Conservation (phyloP, 2,113 vertebrate species). For the Circaetus gallicus region DNA sequence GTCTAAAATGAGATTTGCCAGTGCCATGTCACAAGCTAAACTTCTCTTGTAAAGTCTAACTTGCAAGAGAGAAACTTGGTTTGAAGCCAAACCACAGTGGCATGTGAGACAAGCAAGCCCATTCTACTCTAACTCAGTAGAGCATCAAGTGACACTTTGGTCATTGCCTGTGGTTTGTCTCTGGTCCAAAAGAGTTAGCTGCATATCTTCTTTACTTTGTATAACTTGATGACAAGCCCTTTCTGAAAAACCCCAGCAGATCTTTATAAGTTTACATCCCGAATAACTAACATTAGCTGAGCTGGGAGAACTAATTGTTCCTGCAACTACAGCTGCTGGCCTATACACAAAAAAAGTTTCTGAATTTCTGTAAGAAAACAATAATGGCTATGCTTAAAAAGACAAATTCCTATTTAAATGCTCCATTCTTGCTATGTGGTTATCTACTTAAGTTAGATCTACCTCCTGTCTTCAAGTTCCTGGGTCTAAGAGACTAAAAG, state of each 20-base stretch:
- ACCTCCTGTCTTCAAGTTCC: neutral
- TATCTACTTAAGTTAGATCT: neutral
- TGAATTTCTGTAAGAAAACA: neutral
- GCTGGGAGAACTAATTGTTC: neutral
- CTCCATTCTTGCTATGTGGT: neutral
- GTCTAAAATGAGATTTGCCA: neutral
- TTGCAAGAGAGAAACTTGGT: neutral
- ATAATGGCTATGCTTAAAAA: neutral
- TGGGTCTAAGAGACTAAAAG: neutral
- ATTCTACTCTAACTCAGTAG: neutral
- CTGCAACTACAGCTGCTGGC: neutral
- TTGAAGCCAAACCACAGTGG: neutral
- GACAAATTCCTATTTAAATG: neutral
- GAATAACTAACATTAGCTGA: neutral
- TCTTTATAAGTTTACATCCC: neutral
- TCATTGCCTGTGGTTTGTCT: neutral
- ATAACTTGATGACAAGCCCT: neutral
- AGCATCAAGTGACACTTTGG: neutral
- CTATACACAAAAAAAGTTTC: neutral
- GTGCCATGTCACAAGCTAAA: neutral
- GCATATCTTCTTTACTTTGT: neutral
- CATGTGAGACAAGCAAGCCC: neutral
- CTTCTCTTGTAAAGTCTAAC: neutral
- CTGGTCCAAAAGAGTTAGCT: neutral
- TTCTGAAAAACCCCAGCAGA: neutral